A percentile compares a stretch with the other conserved stretches of the same genome.
Evolutionary conservation across 2,797 vertebrate species (phyloP).

Genomic region (Orientallactaga sibirica): DNA sequence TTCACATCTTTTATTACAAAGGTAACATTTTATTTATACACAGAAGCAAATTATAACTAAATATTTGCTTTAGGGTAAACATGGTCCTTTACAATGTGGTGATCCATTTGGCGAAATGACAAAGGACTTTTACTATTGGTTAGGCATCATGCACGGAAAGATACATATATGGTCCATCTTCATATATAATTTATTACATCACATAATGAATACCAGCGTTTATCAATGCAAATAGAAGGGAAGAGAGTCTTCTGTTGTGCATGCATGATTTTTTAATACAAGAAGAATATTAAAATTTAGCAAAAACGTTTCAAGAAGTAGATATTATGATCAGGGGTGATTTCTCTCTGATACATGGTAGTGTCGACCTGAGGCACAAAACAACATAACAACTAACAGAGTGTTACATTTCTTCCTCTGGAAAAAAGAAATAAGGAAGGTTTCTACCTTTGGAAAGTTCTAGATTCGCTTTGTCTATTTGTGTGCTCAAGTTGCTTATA

Average conservation of each 20-base stretch:
- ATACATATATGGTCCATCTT: neutral
- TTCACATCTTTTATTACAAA: constrained; percentile 23
- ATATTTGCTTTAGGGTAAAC: constrained; percentile 17
- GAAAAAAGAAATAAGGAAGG: neutral
- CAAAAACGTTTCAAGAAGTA: neutral
- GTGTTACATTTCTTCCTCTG: neutral
- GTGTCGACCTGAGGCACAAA: neutral
- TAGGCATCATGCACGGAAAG: neutral
- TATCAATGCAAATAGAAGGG: neutral
- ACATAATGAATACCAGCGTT: neutral
- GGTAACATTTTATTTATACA: neutral
- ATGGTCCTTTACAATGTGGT: neutral
- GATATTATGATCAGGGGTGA: neutral
- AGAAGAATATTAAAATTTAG: constrained; percentile 39
- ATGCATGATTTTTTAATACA: neutral
- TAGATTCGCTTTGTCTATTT: constrained; percentile 18
- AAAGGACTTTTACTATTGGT: neutral
- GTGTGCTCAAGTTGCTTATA: constrained; percentile 60
- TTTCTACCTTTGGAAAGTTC: constrained; percentile 56
- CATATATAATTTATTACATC: neutral
- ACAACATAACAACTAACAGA: constrained; percentile 16
- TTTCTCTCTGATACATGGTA: constrained; percentile 15
- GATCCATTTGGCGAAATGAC: neutral
- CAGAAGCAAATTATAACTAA: constrained; percentile 6
- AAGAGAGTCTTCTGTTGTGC: neutral